Conservation (phyloP, 2,113 vertebrate species). For the Podarcis raffonei region DNA sequence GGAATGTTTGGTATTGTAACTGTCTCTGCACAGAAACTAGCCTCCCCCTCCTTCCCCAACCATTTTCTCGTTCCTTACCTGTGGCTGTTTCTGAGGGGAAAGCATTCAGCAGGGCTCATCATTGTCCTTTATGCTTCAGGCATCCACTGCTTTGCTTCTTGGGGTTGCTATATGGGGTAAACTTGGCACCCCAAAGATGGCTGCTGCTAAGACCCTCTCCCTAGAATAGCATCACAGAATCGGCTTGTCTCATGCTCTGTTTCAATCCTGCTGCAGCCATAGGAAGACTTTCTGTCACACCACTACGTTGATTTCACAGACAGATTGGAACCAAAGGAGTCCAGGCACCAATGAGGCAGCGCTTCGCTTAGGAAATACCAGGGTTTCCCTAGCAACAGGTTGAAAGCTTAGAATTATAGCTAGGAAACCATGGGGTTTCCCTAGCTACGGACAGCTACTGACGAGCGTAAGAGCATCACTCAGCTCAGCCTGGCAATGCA, state of each 20-base stretch:
- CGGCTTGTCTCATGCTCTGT: background rate
- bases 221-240: background rate
- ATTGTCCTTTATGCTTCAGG: background rate
- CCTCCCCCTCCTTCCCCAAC: background rate
- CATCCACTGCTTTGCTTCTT: background rate
- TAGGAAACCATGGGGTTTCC: constrained; percentile 40
- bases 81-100: background rate
- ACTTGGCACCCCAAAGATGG: constrained; percentile 12
- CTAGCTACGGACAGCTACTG: constrained; percentile 24
- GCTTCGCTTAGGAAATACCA: constrained; percentile 59
- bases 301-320: constrained; percentile 22
- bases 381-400: constrained; percentile 73
- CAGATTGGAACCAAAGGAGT: constrained; percentile 14
- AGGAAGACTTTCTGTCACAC: constrained; percentile 30
- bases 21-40: background rate
- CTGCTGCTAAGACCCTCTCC: background rate
- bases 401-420: constrained; percentile 35
- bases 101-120: background rate
- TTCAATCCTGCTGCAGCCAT: constrained; percentile 25
- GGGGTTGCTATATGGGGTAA: background rate
- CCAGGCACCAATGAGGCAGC: constrained; percentile 45
- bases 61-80: constrained; percentile 1
- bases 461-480: constrained; percentile 30
- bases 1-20: no score
- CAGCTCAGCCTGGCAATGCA: background rate